Conservation (phyloP, 2,113 vertebrate species). For the Chaetura pelagica region DNA sequence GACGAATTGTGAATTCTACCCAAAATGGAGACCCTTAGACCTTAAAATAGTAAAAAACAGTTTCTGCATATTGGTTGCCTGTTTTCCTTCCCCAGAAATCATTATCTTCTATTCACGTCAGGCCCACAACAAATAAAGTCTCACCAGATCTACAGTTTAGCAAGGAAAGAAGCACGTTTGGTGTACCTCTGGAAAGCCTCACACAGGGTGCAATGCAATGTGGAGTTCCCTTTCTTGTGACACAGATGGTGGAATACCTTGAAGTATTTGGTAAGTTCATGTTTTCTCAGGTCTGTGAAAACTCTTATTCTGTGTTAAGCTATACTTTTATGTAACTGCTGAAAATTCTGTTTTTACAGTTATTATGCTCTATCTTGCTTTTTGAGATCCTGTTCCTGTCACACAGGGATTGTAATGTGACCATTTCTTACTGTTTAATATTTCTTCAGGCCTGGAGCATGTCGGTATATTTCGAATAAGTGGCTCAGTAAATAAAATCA, state of each 20-base stretch:
- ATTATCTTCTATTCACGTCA: constrained; percentile 53
- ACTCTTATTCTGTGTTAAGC: not conserved
- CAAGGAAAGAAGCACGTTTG: constrained; percentile 57
- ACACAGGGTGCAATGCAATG: not conserved
- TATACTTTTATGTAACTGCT: not conserved
- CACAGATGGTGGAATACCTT: constrained; percentile 81
- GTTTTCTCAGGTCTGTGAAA: not conserved
- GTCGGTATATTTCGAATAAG: constrained; percentile 80
- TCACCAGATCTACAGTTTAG: not conserved
- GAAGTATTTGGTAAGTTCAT: constrained; percentile 72
- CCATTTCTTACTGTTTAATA: not conserved
- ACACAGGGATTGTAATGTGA: not conserved
- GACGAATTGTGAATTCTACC: not conserved
- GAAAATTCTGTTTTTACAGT: not conserved
- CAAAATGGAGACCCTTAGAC: not conserved
- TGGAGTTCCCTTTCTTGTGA: constrained; percentile 74
- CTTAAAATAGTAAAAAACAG: not conserved
- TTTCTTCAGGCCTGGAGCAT: constrained; percentile 75
- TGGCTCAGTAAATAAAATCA: constrained; percentile 76
- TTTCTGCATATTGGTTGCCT: not conserved
- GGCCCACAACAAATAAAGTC: constrained; percentile 43
- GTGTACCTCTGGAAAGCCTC: constrained; percentile 73
- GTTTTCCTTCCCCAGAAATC: constrained; percentile 58
- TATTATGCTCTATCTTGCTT: not conserved
- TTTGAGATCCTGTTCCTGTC: not conserved